A percentile compares a stretch with the other conserved stretches of the same genome.
Evolutionary conservation across 1,140 invertebrate species (phyloP).

Genomic region (Odontomachus brunneus): DNA sequence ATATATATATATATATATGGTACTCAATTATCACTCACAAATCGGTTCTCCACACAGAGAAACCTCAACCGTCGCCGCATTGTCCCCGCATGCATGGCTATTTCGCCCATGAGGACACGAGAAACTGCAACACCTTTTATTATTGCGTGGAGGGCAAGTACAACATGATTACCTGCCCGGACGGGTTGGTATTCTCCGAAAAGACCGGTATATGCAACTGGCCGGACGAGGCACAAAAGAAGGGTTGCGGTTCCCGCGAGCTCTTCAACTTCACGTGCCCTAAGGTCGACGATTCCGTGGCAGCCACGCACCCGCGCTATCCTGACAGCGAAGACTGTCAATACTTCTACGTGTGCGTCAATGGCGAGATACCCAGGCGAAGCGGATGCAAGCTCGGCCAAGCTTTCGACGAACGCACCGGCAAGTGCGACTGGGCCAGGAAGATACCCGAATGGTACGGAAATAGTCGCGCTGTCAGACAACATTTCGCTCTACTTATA

Average conservation of each 20-base stretch:
- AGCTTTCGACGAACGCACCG: slow-evolving; percentile 94
- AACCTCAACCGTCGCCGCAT: slow-evolving; percentile 89
- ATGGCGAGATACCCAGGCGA: slow-evolving; percentile 92
- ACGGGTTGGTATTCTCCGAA: slow-evolving; percentile 94
- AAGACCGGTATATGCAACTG: slow-evolving; percentile 96
- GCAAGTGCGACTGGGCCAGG: slow-evolving; percentile 94
- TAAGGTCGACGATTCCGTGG: slow-evolving; percentile 89
- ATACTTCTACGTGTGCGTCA: slow-evolving; percentile 96
- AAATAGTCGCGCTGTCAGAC: background rate
- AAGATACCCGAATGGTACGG: slow-evolving; percentile 96
- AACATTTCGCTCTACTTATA: slow-evolving; percentile 20
- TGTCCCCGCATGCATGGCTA: slow-evolving; percentile 95
- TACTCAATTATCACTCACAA: too few relatives aligned
- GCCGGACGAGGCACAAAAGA: slow-evolving; percentile 95
- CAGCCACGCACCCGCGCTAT: slow-evolving; percentile 93
- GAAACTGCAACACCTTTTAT: slow-evolving; percentile 95
- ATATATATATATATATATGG: background rate
- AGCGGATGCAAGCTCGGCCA: slow-evolving; percentile 96
- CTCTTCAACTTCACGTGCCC: slow-evolving; percentile 95
- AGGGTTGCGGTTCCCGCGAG: slow-evolving; percentile 93
- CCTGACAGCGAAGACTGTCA: slow-evolving; percentile 96
- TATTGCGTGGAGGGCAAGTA: slow-evolving; percentile 95
- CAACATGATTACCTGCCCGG: slow-evolving; percentile 95
- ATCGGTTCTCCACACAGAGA: slow-evolving; percentile 86
- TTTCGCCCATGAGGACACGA: slow-evolving; percentile 92